These are phyloP conservation scores for Cossypha niveicapilla DNA, from an alignment of 2,797 vertebrate species.

Conservation along the genomic window DNA sequence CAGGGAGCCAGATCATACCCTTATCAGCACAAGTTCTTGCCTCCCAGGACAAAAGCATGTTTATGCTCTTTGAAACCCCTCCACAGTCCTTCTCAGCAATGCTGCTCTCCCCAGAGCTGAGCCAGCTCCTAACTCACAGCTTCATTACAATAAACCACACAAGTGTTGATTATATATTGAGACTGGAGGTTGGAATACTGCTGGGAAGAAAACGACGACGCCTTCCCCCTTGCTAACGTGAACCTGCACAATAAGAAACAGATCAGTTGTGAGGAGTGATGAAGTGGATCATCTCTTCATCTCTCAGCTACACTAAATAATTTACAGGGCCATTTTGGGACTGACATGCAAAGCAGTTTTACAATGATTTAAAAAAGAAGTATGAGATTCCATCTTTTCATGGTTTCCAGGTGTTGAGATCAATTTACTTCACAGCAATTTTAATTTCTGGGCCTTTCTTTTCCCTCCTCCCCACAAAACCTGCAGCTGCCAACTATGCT, in stretches of 20 bases:
- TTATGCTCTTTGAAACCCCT: not conserved
- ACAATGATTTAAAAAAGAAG: slow-evolving; percentile 29
- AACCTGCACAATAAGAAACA: not conserved
- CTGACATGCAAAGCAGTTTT: slow-evolving; percentile 43
- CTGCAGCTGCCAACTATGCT: slow-evolving; percentile 40
- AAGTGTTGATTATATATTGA: not conserved
- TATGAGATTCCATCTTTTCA: slow-evolving; percentile 1
- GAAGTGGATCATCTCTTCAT: slow-evolving; percentile 45
- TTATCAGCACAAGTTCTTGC: not conserved
- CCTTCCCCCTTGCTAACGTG: not conserved
- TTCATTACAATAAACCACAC: not conserved
- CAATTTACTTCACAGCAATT: slow-evolving; percentile 18
- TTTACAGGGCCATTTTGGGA: slow-evolving; percentile 34
- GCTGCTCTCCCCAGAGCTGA: not conserved
- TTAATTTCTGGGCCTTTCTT: slow-evolving; percentile 28
- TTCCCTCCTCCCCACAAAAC: not conserved
- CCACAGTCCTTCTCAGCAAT: not conserved
- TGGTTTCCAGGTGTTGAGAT: slow-evolving; percentile 46
- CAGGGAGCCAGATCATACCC: not conserved
- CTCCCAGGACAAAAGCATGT: not conserved
- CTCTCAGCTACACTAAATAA: slow-evolving; percentile 46
- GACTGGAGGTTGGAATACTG: not conserved
- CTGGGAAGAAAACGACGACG: not conserved
- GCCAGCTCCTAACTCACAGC: not conserved
- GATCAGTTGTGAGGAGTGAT: not conserved